Percentiles rank a stretch among this genome's conserved stretches.
Conservation (phyloP, 2,113 vertebrate genomes). For the Elanus axillaris region DNA sequence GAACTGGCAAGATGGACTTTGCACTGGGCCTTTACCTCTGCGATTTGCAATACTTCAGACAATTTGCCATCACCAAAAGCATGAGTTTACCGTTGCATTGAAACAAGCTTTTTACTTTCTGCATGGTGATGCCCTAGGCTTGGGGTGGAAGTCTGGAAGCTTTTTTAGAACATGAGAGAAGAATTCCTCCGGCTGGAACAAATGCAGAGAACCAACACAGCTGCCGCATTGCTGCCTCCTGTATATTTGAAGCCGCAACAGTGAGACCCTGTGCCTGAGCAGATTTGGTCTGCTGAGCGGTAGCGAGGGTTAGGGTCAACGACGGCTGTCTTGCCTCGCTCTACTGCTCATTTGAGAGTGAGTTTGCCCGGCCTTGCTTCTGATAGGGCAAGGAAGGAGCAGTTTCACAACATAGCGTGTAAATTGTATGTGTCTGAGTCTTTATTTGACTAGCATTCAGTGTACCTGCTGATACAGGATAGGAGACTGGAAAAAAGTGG, state of each 20-base stretch:
- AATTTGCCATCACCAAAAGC: background rate
- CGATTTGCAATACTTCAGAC: background rate
- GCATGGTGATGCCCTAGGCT: background rate
- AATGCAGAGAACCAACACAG: background rate
- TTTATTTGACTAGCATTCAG: background rate
- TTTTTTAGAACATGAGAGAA: background rate
- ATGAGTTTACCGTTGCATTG: background rate
- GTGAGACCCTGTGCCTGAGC: background rate
- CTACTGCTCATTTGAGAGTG: background rate
- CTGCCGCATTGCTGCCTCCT: background rate
- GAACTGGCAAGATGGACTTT: background rate
- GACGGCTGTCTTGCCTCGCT: fast-evolving
- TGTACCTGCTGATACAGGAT: too few species aligned
- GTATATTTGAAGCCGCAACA: background rate
- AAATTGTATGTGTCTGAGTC: background rate
- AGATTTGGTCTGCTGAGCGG: background rate
- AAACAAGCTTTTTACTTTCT: background rate
- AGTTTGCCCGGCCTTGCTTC: fast-evolving
- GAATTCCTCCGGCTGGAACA: background rate
- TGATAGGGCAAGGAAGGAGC: background rate
- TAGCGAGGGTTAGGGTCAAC: background rate
- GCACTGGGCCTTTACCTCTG: background rate
- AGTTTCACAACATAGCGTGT: background rate
- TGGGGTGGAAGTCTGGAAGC: background rate
- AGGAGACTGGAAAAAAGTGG: background rate